Conservation (phyloP, 92 coral and sea anemone species). For the Muricea muricata region DNA sequence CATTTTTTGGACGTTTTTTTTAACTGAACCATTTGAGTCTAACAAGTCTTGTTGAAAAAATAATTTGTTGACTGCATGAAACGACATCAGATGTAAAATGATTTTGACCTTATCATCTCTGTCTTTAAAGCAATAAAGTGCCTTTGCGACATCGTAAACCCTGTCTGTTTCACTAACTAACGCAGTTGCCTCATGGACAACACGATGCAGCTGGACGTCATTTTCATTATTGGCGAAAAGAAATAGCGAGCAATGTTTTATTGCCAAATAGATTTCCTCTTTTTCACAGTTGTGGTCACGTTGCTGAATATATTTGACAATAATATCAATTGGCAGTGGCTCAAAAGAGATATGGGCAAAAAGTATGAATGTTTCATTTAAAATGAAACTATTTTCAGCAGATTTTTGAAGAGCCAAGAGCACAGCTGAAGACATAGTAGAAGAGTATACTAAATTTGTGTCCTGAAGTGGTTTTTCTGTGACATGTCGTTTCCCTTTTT, state of each 20-base stretch:
- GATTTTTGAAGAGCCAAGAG: slow-evolving; percentile 23
- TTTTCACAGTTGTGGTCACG: neutral
- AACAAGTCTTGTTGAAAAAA: no score
- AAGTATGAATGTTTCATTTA: neutral
- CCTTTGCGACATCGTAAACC: neutral
- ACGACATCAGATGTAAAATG: slow-evolving; percentile 1
- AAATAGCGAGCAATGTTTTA: slow-evolving; percentile 21
- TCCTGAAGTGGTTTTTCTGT: slow-evolving; percentile 34
- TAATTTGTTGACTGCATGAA: neutral
- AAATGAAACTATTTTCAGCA: neutral
- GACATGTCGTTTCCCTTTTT: slow-evolving; percentile 12
- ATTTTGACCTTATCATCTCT: neutral
- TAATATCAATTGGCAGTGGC: slow-evolving; percentile 28
- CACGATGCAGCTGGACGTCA: slow-evolving; percentile 7
- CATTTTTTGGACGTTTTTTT: neutral
- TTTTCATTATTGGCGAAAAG: neutral
- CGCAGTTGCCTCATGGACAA: neutral
- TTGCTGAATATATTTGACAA: slow-evolving; percentile 18
- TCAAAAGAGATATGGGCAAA: slow-evolving; percentile 12
- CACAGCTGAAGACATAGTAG: slow-evolving; percentile 43
- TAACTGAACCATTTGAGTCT: neutral
- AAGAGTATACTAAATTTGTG: slow-evolving; percentile 37
- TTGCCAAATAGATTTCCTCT: slow-evolving; percentile 13
- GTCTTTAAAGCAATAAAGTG: neutral
- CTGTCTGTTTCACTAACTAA: neutral